Percentiles rank a stretch among this genome's conserved stretches.
These are phyloP conservation scores for Aphelenchoides besseyi DNA, from an alignment of 1,140 invertebrate species.

Conservation along the genomic window DNA sequence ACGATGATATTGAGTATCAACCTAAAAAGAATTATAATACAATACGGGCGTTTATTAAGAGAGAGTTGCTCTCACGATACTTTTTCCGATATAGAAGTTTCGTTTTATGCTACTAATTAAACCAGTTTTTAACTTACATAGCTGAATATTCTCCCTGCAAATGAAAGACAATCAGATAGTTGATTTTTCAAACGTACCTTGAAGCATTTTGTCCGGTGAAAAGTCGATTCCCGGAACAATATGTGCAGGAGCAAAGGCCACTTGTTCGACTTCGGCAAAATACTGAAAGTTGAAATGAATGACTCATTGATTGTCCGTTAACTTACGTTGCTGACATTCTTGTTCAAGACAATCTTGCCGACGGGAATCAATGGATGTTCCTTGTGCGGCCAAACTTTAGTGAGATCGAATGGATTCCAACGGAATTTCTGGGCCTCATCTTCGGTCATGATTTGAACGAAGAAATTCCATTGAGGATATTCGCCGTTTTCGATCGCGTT, in stretches of 20 bases:
- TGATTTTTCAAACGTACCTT: constrained; percentile 62
- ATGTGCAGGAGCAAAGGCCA: constrained; percentile 85
- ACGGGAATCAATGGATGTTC: constrained; percentile 85
- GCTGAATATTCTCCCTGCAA: constrained; percentile 11
- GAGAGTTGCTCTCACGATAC: too few species aligned
- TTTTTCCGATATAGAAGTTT: too few species aligned
- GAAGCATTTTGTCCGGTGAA: constrained; percentile 89
- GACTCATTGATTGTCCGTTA: constrained; percentile 50
- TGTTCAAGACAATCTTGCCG: constrained; percentile 81
- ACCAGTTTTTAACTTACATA: too few species aligned
- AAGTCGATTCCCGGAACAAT: constrained; percentile 83
- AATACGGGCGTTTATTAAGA: too few species aligned
- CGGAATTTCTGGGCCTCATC: constrained; percentile 68
- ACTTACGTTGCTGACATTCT: constrained; percentile 77
- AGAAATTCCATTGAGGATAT: constrained; percentile 74
- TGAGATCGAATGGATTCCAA: constrained; percentile 87
- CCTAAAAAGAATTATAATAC: constrained; percentile 92
- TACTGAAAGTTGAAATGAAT: neutral
- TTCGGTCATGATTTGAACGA: constrained; percentile 68
- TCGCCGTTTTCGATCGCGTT: constrained; percentile 79
- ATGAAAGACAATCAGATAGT: neutral
- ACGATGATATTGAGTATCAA: constrained; percentile 87
- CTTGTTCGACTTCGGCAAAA: constrained; percentile 66
- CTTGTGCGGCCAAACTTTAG: constrained; percentile 74
- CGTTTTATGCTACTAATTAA: too few species aligned